Percentiles rank a stretch among this genome's conserved stretches.
These are phyloP conservation scores for Lucilia cuprina DNA, from an alignment of 1,140 invertebrate genomes.

Conservation along the genomic window DNA sequence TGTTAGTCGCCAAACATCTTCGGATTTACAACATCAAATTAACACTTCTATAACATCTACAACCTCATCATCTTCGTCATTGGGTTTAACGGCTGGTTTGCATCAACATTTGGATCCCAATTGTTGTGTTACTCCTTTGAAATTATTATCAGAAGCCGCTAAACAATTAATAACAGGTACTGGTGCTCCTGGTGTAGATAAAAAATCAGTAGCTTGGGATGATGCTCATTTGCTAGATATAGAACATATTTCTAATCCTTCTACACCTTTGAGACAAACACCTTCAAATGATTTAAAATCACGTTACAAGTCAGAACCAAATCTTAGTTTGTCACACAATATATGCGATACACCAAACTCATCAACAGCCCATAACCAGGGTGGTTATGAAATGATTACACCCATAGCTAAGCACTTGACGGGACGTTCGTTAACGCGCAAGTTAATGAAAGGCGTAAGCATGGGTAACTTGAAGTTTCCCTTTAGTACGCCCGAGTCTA, in stretches of 20 bases:
- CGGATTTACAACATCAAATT: constrained; percentile 25
- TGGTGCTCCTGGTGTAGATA: constrained; percentile 25
- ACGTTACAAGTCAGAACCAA: constrained; percentile 60
- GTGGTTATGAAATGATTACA: constrained; percentile 44
- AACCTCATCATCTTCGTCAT: not conserved
- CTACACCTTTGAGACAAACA: constrained; percentile 53
- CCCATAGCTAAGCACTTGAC: constrained; percentile 43
- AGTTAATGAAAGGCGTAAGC: constrained; percentile 61
- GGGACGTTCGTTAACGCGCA: constrained; percentile 52
- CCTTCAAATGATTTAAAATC: constrained; percentile 40
- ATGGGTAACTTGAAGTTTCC: constrained; percentile 58
- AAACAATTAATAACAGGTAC: constrained; percentile 45
- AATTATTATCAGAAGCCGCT: constrained; percentile 50
- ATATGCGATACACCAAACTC: constrained; percentile 17
- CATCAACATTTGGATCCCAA: constrained; percentile 42
- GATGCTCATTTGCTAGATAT: constrained; percentile 50
- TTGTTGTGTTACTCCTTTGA: constrained; percentile 53
- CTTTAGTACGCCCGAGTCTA: constrained; percentile 57
- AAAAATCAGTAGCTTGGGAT: constrained; percentile 55
- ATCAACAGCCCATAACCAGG: constrained; percentile 31
- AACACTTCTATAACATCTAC: constrained; percentile 17
- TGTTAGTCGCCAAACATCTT: constrained; percentile 53
- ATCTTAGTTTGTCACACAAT: constrained; percentile 49
- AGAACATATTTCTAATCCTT: constrained; percentile 57
- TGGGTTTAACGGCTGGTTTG: not conserved